phyloP scores from a whole-genome alignment of 2,888 invertebrate species.

The Sinohyriopsis cumingii region DNA sequence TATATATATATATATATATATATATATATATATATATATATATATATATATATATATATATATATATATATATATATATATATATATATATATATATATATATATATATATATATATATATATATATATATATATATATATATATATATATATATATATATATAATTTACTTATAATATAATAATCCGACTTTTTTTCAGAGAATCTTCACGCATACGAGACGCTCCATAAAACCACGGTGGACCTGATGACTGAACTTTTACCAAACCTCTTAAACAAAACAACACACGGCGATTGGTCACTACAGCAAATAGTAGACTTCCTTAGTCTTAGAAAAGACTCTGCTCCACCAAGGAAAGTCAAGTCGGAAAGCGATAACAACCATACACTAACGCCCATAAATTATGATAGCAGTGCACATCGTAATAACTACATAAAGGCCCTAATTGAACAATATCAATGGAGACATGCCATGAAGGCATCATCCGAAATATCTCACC shows the following conservation, averaged over 20 bases:
- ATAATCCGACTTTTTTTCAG: constrained; percentile 24
- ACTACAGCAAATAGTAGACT: constrained; percentile 28
- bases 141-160: too few species aligned
- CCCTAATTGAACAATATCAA: background rate
- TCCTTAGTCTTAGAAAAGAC: constrained; percentile 14
- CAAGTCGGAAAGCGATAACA: background rate
- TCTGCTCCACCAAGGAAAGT: background rate
- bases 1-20: too few species aligned
- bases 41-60: too few species aligned
- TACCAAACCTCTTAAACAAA: constrained; percentile 33
- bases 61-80: too few species aligned
- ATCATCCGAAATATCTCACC: background rate
- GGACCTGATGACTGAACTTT: constrained; percentile 26
- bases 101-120: too few species aligned
- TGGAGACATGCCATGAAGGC: background rate
- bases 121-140: too few species aligned
- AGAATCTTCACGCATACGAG: constrained; percentile 46
- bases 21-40: too few species aligned
- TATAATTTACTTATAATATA: background rate
- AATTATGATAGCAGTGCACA: too few species aligned
- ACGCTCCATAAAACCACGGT: constrained; percentile 31
- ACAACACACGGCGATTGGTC: constrained; percentile 14
- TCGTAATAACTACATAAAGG: too few species aligned
- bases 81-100: too few species aligned
- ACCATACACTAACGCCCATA: too few species aligned